These are phyloP conservation scores for Scotopteryx bipunctaria DNA, from an alignment of 2,888 invertebrate genomes.

Conservation along the genomic window DNA sequence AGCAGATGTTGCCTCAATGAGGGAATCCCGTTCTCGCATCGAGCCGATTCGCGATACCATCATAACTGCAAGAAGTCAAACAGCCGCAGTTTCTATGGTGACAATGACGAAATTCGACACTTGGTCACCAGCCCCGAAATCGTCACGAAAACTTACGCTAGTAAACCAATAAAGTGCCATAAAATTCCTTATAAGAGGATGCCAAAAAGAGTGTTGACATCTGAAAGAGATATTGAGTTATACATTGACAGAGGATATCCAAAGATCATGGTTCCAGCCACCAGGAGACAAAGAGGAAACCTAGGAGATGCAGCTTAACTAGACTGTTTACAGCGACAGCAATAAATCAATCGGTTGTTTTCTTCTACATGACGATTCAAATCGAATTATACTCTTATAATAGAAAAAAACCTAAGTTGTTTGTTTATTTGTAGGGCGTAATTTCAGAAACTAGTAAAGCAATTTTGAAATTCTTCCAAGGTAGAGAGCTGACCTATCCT, in stretches of 20 bases:
- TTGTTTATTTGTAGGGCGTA: no score
- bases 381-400: no score
- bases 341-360: not conserved
- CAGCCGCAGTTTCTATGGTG: constrained; percentile 28
- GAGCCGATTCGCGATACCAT: constrained; percentile 57
- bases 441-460: no score
- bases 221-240: constrained; percentile 48
- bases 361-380: no score
- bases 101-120: constrained; percentile 35
- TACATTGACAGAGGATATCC: constrained; percentile 32
- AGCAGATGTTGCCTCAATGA: constrained; percentile 23
- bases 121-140: constrained; percentile 30
- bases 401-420: no score
- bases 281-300: constrained; percentile 25
- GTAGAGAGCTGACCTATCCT: no score
- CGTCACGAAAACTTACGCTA: constrained; percentile 20
- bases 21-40: constrained; percentile 53
- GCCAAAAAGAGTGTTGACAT: constrained; percentile 54
- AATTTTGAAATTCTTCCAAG: no score
- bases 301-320: not conserved
- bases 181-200: constrained; percentile 35
- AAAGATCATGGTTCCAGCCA: constrained; percentile 5
- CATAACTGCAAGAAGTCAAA: constrained; percentile 44
- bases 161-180: constrained; percentile 28
- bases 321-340: not conserved